phyloP scores from a whole-genome alignment of 2,888 invertebrate species.

The Netelia fuscicornis region DNA sequence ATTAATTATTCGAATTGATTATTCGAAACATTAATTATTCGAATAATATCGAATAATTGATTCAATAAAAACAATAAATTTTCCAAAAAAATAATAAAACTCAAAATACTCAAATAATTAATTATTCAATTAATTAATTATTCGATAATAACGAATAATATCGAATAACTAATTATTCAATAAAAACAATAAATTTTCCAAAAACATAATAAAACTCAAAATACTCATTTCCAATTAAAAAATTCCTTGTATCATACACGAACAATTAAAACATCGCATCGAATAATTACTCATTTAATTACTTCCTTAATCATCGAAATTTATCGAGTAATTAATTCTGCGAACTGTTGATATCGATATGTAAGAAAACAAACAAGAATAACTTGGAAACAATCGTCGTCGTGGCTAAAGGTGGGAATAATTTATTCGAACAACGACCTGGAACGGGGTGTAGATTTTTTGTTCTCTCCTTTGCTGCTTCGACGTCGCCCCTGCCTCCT shows the following conservation, averaged over 20 bases:
- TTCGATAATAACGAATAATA: too few species aligned
- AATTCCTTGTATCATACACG: not conserved
- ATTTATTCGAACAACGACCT: constrained; percentile 14
- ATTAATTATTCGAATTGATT: too few species aligned
- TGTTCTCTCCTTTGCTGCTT: not conserved
- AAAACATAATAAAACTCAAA: not conserved
- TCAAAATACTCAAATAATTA: too few species aligned
- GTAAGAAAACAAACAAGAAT: not conserved
- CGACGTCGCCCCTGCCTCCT: not conserved
- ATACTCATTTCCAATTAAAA: not conserved
- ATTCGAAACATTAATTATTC: too few species aligned
- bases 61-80: too few species aligned
- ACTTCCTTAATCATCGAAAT: not conserved
- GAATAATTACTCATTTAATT: not conserved
- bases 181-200: not conserved
- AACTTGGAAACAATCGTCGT: not conserved
- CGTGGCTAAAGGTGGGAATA: constrained; percentile 22
- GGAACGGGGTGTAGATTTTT: constrained; percentile 20
- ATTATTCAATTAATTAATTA: too few species aligned
- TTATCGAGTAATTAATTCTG: not conserved
- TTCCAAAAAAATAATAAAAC: too few species aligned
- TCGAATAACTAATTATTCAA: not conserved
- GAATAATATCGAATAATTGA: too few species aligned
- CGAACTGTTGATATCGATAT: not conserved
- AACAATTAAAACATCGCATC: not conserved